Percentiles rank a stretch among this genome's conserved stretches.
Conservation (phyloP, 2,888 invertebrate species). For the Phytoseiulus persimilis region DNA sequence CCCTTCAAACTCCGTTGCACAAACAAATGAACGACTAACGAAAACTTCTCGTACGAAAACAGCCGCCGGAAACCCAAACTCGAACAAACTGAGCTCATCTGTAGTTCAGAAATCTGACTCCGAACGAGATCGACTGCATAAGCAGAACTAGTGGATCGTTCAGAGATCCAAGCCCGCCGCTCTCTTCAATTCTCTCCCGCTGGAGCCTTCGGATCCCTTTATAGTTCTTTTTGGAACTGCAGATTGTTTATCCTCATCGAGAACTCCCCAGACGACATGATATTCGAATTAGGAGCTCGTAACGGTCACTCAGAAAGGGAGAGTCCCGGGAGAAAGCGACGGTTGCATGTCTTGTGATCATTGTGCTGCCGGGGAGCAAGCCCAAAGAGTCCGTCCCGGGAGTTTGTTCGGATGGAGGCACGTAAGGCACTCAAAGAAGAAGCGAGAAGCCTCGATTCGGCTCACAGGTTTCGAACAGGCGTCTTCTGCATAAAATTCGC, state of each 20-base stretch:
- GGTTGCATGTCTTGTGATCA: background rate
- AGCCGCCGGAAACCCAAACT: background rate
- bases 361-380: background rate
- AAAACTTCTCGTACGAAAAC: background rate
- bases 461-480: background rate
- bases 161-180: no score
- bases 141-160: no score
- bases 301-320: background rate
- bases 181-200: no score
- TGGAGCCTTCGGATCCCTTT: no score
- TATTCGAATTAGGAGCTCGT: background rate
- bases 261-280: background rate
- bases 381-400: background rate
- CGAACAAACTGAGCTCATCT: background rate
- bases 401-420: background rate
- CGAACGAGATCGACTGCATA: no score
- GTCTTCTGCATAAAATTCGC: background rate
- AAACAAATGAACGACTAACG: background rate
- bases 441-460: background rate
- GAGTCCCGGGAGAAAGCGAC: background rate
- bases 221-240: background rate
- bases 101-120: background rate
- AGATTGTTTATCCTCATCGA: no score
- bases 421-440: background rate
- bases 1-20: background rate